Conservation (phyloP, 2,888 invertebrate species). For the Hyposoter dolosus region DNA sequence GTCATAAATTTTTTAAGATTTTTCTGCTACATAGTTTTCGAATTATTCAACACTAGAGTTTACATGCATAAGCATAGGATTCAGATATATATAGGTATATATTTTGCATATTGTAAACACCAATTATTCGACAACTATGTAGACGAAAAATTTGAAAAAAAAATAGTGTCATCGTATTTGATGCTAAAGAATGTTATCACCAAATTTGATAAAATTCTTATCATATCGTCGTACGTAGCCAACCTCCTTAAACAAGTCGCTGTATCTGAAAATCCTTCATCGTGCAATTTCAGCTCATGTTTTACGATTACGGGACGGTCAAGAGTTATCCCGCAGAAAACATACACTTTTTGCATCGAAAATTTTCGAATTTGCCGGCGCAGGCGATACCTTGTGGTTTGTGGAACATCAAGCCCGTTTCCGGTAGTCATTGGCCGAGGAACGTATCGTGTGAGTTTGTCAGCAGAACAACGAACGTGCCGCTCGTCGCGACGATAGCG, state of each 20-base stretch:
- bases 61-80: no score
- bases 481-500: constrained; percentile 74
- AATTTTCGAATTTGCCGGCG: constrained; percentile 78
- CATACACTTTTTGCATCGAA: constrained; percentile 77
- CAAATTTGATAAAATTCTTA: no score
- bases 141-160: no score
- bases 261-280: not conserved
- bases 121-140: no score
- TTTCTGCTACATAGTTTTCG: no score
- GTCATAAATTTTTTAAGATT: no score
- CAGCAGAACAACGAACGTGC: constrained; percentile 64
- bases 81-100: no score
- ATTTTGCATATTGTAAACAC: no score
- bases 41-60: no score
- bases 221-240: no score
- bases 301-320: constrained; percentile 82
- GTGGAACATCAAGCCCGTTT: constrained; percentile 75
- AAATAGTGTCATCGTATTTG: no score
- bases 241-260: not conserved
- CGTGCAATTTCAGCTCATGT: constrained; percentile 76
- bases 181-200: no score
- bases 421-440: constrained; percentile 73
- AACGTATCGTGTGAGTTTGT: constrained; percentile 71
- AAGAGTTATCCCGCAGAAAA: constrained; percentile 74
- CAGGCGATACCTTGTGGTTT: constrained; percentile 82